Evolutionary conservation across 2,888 invertebrate genomes (phyloP), one percentile per base, ranked within the genome.

Genomic region (Ornithoptera alexandrae): DNA sequence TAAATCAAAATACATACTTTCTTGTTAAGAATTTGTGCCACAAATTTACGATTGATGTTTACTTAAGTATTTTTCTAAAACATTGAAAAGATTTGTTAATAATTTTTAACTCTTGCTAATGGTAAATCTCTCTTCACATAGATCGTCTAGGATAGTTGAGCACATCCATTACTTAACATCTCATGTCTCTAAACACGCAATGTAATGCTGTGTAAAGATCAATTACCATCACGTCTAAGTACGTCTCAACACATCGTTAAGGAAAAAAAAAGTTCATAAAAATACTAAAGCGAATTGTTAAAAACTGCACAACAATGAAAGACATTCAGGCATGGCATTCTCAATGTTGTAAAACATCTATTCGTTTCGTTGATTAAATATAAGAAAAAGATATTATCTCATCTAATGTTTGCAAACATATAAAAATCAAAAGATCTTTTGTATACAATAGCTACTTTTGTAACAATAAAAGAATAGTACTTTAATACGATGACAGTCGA

Each of bases 341-440:
- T 53, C n/a, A 53, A 8, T 53, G n/a, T 53, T 53, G 53, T 53
- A 53, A 53, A 53, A 53, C 53, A 53, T 53, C 53, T n/a, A 60
- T 56, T 60, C 53, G n/a, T 61, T 24, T 65, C 61, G 12, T 60
- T 50, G 53, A 53, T 46, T 42, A 62, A 62, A 61, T 62, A 62
- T 24, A 67, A 74, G 72, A 76, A 75, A 76, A 74, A 81, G 81
- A 84, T 82, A 76, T 77, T 80, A 83, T 82, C 81, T 82, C 79
- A 75, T 76, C 73, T 78, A 79, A 81, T 84, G 81, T 84, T 84
- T 83, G 81, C 79, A 75, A 76, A 81, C 81, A 78, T 75, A 63
- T 68, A 72, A 79, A 83, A 81, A 66, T 62, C 46, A 78, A 78
- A 75, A 66, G 59, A 18, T 15, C 24, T 0, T 20, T 67, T 67